phyloP scores from a whole-genome alignment of 2,113 vertebrate species.

The Gallinago paraguaiae region DNA sequence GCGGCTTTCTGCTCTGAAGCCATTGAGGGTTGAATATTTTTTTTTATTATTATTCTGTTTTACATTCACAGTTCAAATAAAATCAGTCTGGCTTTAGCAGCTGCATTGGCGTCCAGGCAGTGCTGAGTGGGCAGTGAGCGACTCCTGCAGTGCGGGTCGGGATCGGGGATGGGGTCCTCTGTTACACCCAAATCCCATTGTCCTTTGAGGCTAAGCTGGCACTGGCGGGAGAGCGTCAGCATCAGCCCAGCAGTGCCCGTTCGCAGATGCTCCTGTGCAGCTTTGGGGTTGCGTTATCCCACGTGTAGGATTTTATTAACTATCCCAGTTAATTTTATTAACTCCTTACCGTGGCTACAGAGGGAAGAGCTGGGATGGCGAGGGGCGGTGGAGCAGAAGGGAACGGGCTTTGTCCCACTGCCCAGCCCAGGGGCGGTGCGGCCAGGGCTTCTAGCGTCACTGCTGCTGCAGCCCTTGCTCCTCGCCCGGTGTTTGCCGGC shows the following conservation, averaged over 20 bases:
- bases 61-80: constrained; percentile 55
- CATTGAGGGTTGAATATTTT: neutral
- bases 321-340: neutral
- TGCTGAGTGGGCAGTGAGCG: neutral
- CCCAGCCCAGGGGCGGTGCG: constrained; percentile 34
- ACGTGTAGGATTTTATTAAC: neutral
- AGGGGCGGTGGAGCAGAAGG: constrained; percentile 30
- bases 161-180: neutral
- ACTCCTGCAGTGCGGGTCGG: neutral
- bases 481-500: accelerated
- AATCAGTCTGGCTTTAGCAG: constrained; percentile 43
- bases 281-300: neutral
- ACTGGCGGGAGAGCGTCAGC: neutral
- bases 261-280: neutral
- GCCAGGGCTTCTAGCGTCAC: neutral
- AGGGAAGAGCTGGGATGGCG: accelerated
- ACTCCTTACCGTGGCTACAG: accelerated
- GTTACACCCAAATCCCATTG: neutral
- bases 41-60: constrained; percentile 26
- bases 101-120: neutral
- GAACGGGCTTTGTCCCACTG: neutral
- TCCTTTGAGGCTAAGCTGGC: accelerated
- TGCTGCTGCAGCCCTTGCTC: neutral
- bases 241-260: neutral
- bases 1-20: neutral